A percentile compares a stretch with the other conserved stretches of the same genome.
phyloP scores from a whole-genome alignment of 2,888 invertebrate genomes.

The Rhimphoctona megacephalus region DNA sequence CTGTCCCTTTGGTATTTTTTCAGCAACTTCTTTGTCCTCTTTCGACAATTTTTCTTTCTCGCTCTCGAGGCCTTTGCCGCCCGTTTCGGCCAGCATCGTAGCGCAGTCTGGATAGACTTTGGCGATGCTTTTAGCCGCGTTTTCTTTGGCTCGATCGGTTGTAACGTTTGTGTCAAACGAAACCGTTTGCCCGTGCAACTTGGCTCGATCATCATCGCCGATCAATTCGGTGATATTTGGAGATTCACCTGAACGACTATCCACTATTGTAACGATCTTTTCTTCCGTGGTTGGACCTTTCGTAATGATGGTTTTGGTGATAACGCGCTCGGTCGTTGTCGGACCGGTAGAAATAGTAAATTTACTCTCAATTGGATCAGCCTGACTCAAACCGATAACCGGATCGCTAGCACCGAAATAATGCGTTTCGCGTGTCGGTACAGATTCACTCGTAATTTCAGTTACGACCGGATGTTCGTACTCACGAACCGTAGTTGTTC shows the following conservation, averaged over 20 bases:
- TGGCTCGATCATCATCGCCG: constrained; percentile 57
- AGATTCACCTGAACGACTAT: constrained; percentile 59
- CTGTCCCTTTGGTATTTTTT: constrained; percentile 83
- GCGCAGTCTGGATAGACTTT: constrained; percentile 72
- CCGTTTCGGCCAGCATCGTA: constrained; percentile 69
- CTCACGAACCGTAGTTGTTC: constrained; percentile 75
- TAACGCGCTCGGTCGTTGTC: constrained; percentile 46
- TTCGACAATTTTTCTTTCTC: constrained; percentile 86
- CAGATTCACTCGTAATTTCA: constrained; percentile 48
- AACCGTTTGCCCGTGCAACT: constrained; percentile 71
- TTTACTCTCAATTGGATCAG: constrained; percentile 39
- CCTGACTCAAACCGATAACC: constrained; percentile 60
- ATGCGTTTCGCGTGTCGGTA: constrained; percentile 52
- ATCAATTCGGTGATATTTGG: constrained; percentile 41
- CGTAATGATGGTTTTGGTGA: constrained; percentile 62
- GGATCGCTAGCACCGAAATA: constrained; percentile 69
- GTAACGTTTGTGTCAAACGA: constrained; percentile 73
- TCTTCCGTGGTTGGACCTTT: constrained; percentile 63
- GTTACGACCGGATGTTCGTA: constrained; percentile 65
- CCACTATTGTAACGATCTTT: constrained; percentile 65
- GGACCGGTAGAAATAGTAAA: constrained; percentile 42
- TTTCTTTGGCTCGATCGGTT: constrained; percentile 69
- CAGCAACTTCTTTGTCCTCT: constrained; percentile 87
- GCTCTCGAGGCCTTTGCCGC: constrained; percentile 67
- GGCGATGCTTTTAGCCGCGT: constrained; percentile 70